Conservation (phyloP, 2,797 vertebrate species). For the Eulemur coronatus region DNA sequence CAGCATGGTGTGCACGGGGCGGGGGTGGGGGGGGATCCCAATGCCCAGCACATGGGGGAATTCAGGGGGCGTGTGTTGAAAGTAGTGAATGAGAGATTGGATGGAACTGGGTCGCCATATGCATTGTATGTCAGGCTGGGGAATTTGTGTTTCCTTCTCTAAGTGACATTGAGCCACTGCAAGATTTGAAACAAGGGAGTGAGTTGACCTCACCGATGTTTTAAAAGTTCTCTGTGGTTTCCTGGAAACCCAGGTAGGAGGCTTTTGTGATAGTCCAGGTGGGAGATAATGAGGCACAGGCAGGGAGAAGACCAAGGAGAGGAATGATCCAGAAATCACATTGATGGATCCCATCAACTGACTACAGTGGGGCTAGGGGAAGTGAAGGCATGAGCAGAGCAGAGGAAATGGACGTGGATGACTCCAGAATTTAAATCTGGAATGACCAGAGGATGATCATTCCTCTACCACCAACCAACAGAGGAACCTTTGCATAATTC, state of each 20-base stretch:
- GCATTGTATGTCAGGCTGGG: background rate
- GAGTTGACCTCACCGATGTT: background rate
- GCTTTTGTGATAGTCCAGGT: background rate
- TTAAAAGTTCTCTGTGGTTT: background rate
- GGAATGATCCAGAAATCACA: background rate
- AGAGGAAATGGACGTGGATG: background rate
- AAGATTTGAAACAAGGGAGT: background rate
- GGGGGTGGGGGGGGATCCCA: background rate
- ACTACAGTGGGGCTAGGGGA: background rate
- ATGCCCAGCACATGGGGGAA: background rate
- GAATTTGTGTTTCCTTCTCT: background rate
- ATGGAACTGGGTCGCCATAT: too few species aligned
- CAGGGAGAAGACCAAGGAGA: background rate
- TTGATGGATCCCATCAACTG: fast-evolving
- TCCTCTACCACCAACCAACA: background rate
- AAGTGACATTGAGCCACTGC: background rate
- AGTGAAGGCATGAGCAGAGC: fast-evolving
- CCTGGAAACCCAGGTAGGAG: background rate
- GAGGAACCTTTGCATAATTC: background rate
- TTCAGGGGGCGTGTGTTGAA: background rate
- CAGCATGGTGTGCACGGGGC: fast-evolving
- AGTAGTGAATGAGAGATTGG: background rate
- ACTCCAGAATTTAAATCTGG: background rate
- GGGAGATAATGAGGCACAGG: background rate
- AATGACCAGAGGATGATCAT: background rate